phyloP scores from a whole-genome alignment of 2,888 invertebrate genomes.

The Neelides folsomi region DNA sequence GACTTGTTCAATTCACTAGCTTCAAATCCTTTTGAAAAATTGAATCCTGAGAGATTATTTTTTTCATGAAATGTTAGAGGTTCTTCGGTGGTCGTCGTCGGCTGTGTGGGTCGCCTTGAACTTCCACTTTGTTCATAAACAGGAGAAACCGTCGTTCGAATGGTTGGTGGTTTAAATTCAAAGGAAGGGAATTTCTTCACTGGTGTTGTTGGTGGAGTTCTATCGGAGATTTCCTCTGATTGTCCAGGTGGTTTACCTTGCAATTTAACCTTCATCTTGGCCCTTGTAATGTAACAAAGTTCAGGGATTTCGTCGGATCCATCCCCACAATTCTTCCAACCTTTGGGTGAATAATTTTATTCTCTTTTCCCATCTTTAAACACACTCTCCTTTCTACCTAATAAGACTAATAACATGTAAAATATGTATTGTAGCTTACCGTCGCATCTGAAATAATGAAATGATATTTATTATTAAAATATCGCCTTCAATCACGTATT shows the following conservation, averaged over 20 bases:
- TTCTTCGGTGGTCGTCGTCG: background rate
- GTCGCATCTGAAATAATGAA: conserved; percentile 9
- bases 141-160: background rate
- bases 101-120: background rate
- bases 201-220: conserved; percentile 1
- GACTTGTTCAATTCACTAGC: background rate
- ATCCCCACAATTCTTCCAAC: conserved; percentile 28
- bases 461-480: background rate
- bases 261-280: conserved; percentile 23
- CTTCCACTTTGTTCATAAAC: background rate
- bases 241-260: conserved; percentile 1
- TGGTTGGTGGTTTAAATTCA: background rate
- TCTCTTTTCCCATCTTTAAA: background rate
- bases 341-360: conserved; percentile 11
- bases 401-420: no score
- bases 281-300: conserved; percentile 29
- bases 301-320: conserved; percentile 28
- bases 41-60: no score
- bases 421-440: no score
- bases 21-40: no score
- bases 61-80: no score
- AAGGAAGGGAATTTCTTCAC: background rate
- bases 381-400: no score
- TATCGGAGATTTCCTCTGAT: conserved; percentile 6
- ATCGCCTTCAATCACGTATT: no score